Base-by-base conservation (phyloP, 2,888 invertebrate genomes). In the Tiliacea aurago region DNA sequence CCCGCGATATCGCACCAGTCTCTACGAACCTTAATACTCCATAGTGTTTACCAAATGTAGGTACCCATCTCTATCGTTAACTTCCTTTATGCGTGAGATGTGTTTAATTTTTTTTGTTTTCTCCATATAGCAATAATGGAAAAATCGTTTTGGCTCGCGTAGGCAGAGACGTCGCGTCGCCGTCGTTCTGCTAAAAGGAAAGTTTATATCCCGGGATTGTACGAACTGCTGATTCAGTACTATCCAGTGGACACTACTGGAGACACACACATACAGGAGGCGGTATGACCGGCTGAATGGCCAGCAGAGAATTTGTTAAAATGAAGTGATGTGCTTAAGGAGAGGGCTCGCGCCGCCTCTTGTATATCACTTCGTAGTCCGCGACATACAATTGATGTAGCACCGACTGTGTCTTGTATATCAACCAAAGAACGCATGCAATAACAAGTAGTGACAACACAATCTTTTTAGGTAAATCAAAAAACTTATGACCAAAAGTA, bases 151-250 rank as follows among this genome's bases (percentile, higher is more conserved):
- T 59, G 51, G 55, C 55, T 55, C 49, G 18, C 58, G 63, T 70
- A 58, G 63, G 51, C 59, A 71, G 33, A 58, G 68, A 68, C 72
- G 55, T 62, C 15, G 43, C 33, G 37, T 6, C 41, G 37, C 6
- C 11, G 65, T 70, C 72, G 69, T 74, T 75, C 63, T 53, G 47
- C 58, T 51, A 74, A 65, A 45, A 49, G 66, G 53, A 68, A 53
- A 55, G 49, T 76, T 81, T 78, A 83, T 73, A 75, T 67, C 64
- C 59, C 53, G 28, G 51, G 41, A 75, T 67, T 33, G 68, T 70
- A 59, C n/a, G 55, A 65, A 53, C 70, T 69, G 71, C 77, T 79
- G 76, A 79, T 56, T 71, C 67, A 77, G 62, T 56, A 20, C 45
- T n/a, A 59, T 67, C 45, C 37, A 73, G 66, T 47, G 49, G 61